A percentile compares a stretch with the other conserved stretches of the same genome.
phyloP scores from a whole-genome alignment of 1,140 invertebrate genomes.

The Heliconius nattereri region DNA sequence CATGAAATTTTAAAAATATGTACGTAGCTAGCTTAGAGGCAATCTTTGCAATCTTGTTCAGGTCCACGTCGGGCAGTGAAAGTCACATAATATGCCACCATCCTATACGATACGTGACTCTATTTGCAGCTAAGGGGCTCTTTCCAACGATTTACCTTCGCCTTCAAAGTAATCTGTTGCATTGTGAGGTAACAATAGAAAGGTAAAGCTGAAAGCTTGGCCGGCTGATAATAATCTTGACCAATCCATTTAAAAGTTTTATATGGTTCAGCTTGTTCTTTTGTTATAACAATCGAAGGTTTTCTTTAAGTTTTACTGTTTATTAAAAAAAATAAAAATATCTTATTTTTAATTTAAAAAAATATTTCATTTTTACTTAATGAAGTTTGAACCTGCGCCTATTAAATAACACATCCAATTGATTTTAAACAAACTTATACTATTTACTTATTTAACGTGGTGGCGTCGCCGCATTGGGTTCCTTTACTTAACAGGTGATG shows the following conservation, averaged over 20 bases:
- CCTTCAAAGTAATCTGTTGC: constrained; percentile 57
- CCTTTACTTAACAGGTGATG: no score
- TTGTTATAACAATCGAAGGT: neutral
- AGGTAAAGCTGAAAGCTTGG: constrained; percentile 26
- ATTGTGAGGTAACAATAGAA: constrained; percentile 57
- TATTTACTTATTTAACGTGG: no score
- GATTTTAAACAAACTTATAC: no score
- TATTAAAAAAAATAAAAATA: neutral
- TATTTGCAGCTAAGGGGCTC: constrained; percentile 56
- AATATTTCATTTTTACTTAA: neutral
- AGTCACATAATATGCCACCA: constrained; percentile 57
- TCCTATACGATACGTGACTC: constrained; percentile 71
- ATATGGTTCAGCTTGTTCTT: neutral
- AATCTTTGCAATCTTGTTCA: constrained; percentile 45
- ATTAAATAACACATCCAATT: no score
- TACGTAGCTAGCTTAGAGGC: constrained; percentile 22
- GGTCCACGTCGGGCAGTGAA: constrained; percentile 47
- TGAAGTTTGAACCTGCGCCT: neutral
- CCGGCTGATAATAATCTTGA: constrained; percentile 17
- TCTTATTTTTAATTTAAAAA: no score
- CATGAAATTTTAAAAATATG: constrained; percentile 16
- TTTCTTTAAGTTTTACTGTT: neutral
- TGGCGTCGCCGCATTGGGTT: no score
- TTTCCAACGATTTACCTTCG: constrained; percentile 59
- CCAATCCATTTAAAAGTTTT: constrained; percentile 19